Base-by-base conservation (phyloP, 2,888 invertebrate species). In the Sminthurides aquaticus region DNA sequence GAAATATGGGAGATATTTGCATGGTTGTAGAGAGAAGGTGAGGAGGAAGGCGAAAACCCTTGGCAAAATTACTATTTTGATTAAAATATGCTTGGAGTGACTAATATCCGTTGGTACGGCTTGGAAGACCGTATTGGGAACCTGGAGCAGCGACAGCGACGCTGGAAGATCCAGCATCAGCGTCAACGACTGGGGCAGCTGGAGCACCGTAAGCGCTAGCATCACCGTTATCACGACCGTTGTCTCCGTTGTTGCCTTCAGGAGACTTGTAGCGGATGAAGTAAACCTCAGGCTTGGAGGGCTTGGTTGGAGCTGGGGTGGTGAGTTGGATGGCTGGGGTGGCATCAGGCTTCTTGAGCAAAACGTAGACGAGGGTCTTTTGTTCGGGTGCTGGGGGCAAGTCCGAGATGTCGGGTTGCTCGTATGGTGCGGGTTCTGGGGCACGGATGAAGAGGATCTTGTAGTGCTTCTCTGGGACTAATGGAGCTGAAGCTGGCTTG, bases 261-360 rank as follows among this genome's bases (percentile, higher is more conserved):
- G 66, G 59, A 8, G 70, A 69, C 66, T 71, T 72, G 66, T 74
- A 74, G 20, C 71, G 57, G 64, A 74, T 72, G 61, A 74, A 74
- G 67, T 72, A 74, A 22, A 74, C 90, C 81, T 91, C 91, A 66
- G 91, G 91, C 82, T 91, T 91, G n/a, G n/a, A n/a, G n/a, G n/a
- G n/a, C n/a, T n/a, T n/a, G n/a, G n/a, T n/a, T n/a, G n/a, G n/a
- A n/a, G 86, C 85, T 18, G 86, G 82, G 18, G 87, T 86, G 56
- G 90, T 90, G 74, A 90, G 85, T 75, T 84, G 81, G 79, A 91
- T 87, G 49, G 69, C 68, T 26, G 67, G 67, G 26, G 63, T 62
- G n/a, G 60, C 64, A n/a, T n/a, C n/a, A n/a, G n/a, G n/a, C n/a
- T n/a, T n/a, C n/a, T n/a, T n/a, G n/a, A n/a, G n/a, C n/a, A n/a